Percentiles rank a stretch among this genome's conserved stretches.
Conservation (phyloP, 2,888 invertebrate genomes). For the Selenia dentaria region DNA sequence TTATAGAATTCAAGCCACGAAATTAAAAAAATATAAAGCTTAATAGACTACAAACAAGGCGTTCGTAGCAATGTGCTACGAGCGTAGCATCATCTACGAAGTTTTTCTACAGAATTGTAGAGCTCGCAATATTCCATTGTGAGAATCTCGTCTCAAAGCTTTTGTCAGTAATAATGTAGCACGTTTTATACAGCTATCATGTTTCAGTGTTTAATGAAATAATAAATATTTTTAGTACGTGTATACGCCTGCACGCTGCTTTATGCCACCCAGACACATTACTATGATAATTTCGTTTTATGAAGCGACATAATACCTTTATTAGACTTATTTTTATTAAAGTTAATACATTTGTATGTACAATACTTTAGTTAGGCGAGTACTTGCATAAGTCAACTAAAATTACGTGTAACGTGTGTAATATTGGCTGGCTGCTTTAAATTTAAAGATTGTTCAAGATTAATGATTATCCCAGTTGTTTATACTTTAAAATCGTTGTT, state of each 20-base stretch:
- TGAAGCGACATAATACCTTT: slow-evolving; percentile 3
- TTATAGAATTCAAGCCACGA: slow-evolving; percentile 30
- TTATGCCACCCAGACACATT: slow-evolving; percentile 13
- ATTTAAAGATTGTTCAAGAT: too few relatives aligned
- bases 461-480: too few relatives aligned
- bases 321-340: too few relatives aligned
- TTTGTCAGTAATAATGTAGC: slow-evolving; percentile 5
- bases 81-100: slow-evolving; percentile 7
- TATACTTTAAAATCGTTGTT: too few relatives aligned
- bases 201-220: slow-evolving; percentile 13
- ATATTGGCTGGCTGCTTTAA: too few relatives aligned
- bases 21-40: slow-evolving; percentile 20
- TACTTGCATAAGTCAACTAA: too few relatives aligned
- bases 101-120: background rate
- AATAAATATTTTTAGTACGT: slow-evolving; percentile 13
- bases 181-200: slow-evolving; percentile 11
- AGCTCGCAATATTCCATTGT: background rate
- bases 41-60: slow-evolving; percentile 5
- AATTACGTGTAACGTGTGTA: too few relatives aligned
- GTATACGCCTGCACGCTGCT: slow-evolving; percentile 4
- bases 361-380: too few relatives aligned
- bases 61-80: slow-evolving; percentile 18
- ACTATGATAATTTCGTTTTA: slow-evolving; percentile 20
- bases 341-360: too few relatives aligned
- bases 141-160: background rate